Base-by-base conservation (phyloP, 1,140 invertebrate genomes). In the Ptiloglossa arizonensis region DNA sequence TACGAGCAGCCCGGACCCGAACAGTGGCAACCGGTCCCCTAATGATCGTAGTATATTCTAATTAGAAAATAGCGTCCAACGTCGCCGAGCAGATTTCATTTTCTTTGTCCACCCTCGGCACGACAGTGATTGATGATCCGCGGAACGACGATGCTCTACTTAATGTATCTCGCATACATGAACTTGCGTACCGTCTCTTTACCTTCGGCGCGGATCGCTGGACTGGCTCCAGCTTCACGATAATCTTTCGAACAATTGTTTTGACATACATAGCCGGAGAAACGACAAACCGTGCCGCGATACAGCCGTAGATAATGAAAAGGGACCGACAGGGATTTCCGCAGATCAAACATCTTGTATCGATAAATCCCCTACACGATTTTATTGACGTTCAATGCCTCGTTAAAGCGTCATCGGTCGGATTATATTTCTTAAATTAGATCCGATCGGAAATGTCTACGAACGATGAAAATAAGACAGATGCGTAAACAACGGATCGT, bases 241-340 rank as follows among this genome's bases (percentile, higher is more conserved):
- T 79, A 79, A 79, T 74, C 64, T 46, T 56, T 22, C 32, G 59
- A 29, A 64, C 54, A 81, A 78, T 81, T 81, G 79, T 67, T 81
- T 71, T 78, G 79, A 81, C 72, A 76, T 54, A 78, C 59, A 70
- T 80, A 62, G 54, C 48, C 35, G 35, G 59, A 46, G 48, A 72
- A 78, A 54, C 64, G 76, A 78, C 76, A 72, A 64, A 78, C 60
- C 29, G 46, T 15, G 35, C 17, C 13, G 27, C 9, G 66, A 70
- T 59, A 68, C 56, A 3, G 41, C 17, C 11, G n/a, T 6, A 41
- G 54, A 70, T 75, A 76, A 52, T 41, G 67, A 41, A 77, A 57
- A 24, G 56, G 15, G 41, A 68, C 68, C 72, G 72, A 46, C 72
- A 44, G 52, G 27, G 5, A 35, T 75, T 68, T 74, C 60, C 48